Evolutionary conservation across 2,113 vertebrate genomes (phyloP), one percentile per base, ranked within the genome.

Genomic region (Pseudois nayaur): DNA sequence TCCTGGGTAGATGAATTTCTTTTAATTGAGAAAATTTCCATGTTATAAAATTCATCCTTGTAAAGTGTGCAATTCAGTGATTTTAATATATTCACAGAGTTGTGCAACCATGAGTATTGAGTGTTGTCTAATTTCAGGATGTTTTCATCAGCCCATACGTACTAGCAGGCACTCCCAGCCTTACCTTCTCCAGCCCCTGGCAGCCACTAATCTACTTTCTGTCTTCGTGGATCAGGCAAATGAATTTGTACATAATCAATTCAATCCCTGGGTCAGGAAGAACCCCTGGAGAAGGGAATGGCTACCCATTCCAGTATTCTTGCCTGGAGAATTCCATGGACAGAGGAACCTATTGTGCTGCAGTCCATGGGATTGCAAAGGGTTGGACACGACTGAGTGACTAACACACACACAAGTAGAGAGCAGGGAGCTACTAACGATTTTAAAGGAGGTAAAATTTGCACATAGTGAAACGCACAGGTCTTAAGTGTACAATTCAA

Each of bases 401-500:
- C 36, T 74, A 40, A 74, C 4, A 71, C 17, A 21, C n/a, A 19
- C 17, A 40, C 19, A 86, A 79, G 29, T 36, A 91, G 43, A 29
- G 36, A 79, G 25, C 64, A 40, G 45, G 74, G 84, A 82, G 16
- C n/a, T 95, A 90, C 54, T 57, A 55, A 45, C 48, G 36, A 86
- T 79, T 95, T 94, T 95, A 94, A 78, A 36, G 85, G 82, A 97
- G 57, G 36, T 90, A 90, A 94, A 88, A 90, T 95, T 92, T 82
- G 74, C 67, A 64, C 29, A 76, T 17, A 78, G n/a, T 52, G 45
- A 91, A 87, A 97, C 62, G 48, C 87, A 90, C 9, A 92, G 50
- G 82, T 91, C 91, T 93, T 59, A 87, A 71, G n/a, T 33, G 45
- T 84, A 64, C 31, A 67, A 82, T 76, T 91, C 33, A 90, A 33